Conservation (phyloP, 2,888 invertebrate genomes). For the Hylaea fasciaria region DNA sequence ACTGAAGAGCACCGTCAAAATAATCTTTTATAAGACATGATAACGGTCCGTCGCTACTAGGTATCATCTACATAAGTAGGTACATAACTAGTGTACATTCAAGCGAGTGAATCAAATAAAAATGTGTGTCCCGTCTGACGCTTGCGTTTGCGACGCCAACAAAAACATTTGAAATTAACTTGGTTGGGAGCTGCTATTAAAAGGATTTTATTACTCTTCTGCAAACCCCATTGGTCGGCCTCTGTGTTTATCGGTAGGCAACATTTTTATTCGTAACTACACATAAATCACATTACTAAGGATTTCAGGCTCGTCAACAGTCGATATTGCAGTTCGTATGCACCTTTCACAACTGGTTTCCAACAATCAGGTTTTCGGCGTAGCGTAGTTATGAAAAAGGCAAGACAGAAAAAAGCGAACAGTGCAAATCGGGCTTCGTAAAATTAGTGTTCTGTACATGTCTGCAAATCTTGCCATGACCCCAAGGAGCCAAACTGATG, state of each 20-base stretch:
- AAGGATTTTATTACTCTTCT: constrained; percentile 23
- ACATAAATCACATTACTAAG: constrained; percentile 10
- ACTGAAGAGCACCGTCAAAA: no score
- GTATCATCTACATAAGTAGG: not conserved
- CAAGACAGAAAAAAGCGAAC: constrained; percentile 9
- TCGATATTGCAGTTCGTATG: constrained; percentile 23
- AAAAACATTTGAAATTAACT: constrained; percentile 14
- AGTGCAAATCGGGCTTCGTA: no score
- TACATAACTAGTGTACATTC: not conserved
- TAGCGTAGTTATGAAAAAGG: constrained; percentile 13
- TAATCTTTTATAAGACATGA: no score
- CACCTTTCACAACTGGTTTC: constrained; percentile 49
- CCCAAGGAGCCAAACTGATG: no score
- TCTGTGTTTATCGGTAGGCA: constrained; percentile 11
- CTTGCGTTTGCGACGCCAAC: constrained; percentile 15
- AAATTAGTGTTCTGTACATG: no score
- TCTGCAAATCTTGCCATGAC: no score
- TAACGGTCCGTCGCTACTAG: no score
- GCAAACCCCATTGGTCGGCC: constrained; percentile 24
- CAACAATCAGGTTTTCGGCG: constrained; percentile 45
- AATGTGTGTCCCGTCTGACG: not conserved
- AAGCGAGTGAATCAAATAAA: no score
- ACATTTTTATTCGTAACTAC: no score
- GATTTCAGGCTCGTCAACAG: constrained; percentile 25
- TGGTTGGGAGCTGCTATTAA: not conserved